Conservation (phyloP, 2,113 vertebrate genomes). For the Ptyas mucosa region DNA sequence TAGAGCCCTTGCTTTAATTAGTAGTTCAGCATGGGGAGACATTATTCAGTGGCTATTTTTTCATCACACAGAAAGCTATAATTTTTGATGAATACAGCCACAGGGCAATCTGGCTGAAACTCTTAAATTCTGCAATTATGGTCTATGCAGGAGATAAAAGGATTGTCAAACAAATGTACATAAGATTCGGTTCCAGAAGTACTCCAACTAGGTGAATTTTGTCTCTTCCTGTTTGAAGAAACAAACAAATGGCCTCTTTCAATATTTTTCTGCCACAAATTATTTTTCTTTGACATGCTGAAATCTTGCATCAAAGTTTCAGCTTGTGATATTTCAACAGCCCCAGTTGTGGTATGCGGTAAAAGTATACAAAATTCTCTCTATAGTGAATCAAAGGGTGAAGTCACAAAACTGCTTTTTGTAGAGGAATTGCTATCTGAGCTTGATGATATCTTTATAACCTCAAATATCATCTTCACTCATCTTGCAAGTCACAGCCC, state of each 20-base stretch:
- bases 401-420: background rate
- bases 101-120: slow-evolving; percentile 14
- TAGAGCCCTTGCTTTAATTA: background rate
- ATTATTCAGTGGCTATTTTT: background rate
- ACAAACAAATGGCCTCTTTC: slow-evolving; percentile 10
- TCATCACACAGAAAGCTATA: background rate
- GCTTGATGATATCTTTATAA: background rate
- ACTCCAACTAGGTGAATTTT: background rate
- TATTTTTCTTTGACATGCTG: background rate
- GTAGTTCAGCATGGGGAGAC: background rate
- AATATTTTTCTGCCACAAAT: background rate
- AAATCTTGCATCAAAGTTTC: background rate
- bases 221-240: background rate
- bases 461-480: background rate
- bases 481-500: background rate
- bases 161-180: background rate
- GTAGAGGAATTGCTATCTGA: background rate
- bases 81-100: background rate
- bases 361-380: background rate
- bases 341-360: background rate
- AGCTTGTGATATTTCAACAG: background rate
- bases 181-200: background rate
- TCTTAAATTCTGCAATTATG: slow-evolving; percentile 33
- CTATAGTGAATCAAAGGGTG: background rate
- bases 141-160: slow-evolving; percentile 28